Evolutionary conservation across 2,888 invertebrate genomes (phyloP), one percentile per base, ranked within the genome.

Genomic region (Acleris cristana): DNA sequence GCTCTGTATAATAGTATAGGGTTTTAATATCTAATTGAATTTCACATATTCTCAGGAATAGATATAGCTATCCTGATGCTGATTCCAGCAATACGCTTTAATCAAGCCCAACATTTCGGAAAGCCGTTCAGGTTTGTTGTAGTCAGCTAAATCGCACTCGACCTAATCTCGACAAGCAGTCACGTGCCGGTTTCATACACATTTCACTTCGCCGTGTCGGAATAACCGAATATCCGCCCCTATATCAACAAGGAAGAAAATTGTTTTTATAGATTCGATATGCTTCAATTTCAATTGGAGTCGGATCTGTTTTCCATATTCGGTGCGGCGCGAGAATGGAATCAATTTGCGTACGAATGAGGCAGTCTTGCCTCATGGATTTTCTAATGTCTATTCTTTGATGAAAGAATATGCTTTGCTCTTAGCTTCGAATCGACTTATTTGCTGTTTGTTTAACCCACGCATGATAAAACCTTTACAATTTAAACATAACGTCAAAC

Each of bases 181-280:
- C 89, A 89, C 89, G 89, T 89, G 76, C 79, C 75, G 81, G 79
- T 83, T 85, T 86, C 85, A 83, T 79, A 84, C 81, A 70, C 71
- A 83, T 82, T 83, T 78, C 78, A 77, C 57, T 72, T 76, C 77
- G 82, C 82, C 82, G 83, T 83, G 84, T 81, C 80, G 85, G 86
- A 89, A 85, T 82, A 84, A 79, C 80, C 77, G 74, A 73, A 75
- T 74, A 75, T 76, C 76, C 74, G 71, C 80, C 80, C 81, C 82
- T 86, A 84, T 84, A 87, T 85, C 86, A 88, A 88, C 85, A 87
- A 81, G 78, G 80, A 84, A 81, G 86, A 86, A 89, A 90, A 89
- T 89, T 88, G 90, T 91, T 90, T 90, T 90, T 87, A 89, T 88
- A 84, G 86, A 90, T 89, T 86, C 87, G 86, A 88, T 89, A 88